Base-by-base conservation (phyloP, 2,113 vertebrate genomes). In the Otolemur garnettii region DNA sequence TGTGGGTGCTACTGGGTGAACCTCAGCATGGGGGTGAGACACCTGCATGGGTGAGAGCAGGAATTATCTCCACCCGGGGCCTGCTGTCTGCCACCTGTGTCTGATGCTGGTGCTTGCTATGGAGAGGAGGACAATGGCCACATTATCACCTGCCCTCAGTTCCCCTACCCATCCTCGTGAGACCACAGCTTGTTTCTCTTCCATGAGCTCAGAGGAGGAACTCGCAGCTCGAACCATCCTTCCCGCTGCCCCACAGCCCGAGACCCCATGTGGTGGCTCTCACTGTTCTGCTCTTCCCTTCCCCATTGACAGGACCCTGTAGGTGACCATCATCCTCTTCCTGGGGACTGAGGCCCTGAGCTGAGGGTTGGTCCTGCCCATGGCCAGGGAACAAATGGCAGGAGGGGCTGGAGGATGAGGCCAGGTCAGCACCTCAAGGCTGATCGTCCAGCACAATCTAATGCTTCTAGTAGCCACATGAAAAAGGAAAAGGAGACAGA, bases 141-240 rank as follows among this genome's bases (percentile, higher is more conserved):
- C 45, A 10, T 50, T 50, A 50, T 50, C 8, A 50, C 45, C 45
- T 50, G 45, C 45, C 45, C 45, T 50, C 45, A 50, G 45, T 28
- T 18, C 33, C 8, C 33, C 35, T 33, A 5, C 21, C 33, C 24
- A 7, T 50, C 74, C 75, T 53, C 17, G 50, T 22, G 26, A 62
- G 79, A 38, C 79, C 14, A 7, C 78, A 60, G 15, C 12, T 15
- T 38, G 80, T 62, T 10, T 82, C 35, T 62, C 59, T 59, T n/a
- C 60, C 21, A 9, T 19, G 11, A 1, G 10, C 26, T 30, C 28
- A 12, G 38, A 35, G 0, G 7, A 22, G 59, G 18, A 1, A 3
- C 38, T 83, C 50, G 60, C 28, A 21, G 28, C 33, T 6, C 12
- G 2, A 38, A 0, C 19, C 33, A 30, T 79, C 6, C 59, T 42